Evolutionary conservation across 2,113 vertebrate genomes (phyloP).

Genomic region (Malurus alboscapulatus): DNA sequence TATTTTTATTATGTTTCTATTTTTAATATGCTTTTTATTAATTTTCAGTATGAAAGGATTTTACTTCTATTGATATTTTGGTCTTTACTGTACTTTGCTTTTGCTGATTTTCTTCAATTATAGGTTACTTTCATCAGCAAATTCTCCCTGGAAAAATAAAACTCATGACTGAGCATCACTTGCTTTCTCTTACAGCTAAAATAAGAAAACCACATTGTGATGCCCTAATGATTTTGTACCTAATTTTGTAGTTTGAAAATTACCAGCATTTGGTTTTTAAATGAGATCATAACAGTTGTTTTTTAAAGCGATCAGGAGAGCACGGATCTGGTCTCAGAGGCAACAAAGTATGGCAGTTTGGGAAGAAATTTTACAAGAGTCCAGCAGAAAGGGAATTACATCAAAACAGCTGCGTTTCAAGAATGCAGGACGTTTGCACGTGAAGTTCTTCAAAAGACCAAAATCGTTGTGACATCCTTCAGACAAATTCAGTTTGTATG

Average conservation of each 20-base stretch:
- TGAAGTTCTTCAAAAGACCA: not conserved
- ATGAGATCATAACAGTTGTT: not conserved
- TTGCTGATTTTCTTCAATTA: constrained; percentile 13
- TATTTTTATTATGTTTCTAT: not conserved
- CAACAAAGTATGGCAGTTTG: not conserved
- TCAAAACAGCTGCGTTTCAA: not conserved
- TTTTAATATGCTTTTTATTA: not conserved
- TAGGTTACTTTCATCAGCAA: constrained; percentile 11
- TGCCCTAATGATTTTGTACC: not conserved
- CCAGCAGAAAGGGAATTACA: not conserved
- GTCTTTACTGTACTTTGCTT: not conserved
- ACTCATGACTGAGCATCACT: not conserved
- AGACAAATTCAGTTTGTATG: not conserved
- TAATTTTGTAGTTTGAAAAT: not conserved
- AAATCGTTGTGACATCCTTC: not conserved
- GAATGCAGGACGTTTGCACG: not conserved
- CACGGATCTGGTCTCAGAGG: not conserved
- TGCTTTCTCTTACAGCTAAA: not conserved
- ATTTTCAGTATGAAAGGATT: not conserved
- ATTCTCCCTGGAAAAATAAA: constrained; percentile 35
- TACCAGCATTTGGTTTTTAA: not conserved
- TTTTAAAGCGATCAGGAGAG: not conserved
- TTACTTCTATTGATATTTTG: not conserved
- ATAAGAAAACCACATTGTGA: not conserved
- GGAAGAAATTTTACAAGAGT: not conserved